phyloP scores from a whole-genome alignment of 2,888 invertebrate species.

The Tineola bisselliella region DNA sequence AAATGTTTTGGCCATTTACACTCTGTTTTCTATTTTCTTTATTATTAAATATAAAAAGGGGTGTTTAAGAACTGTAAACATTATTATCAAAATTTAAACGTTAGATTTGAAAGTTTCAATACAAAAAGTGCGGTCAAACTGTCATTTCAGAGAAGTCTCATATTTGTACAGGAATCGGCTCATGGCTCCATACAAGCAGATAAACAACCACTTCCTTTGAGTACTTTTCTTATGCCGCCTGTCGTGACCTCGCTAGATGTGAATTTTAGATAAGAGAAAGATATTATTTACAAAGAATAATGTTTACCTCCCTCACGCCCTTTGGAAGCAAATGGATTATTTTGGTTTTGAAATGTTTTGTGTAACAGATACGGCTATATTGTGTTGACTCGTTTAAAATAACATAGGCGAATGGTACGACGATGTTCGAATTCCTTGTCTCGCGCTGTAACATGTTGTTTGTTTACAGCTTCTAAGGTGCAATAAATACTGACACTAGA shows the following conservation, averaged over 20 bases:
- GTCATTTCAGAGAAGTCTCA: slow-evolving; percentile 20
- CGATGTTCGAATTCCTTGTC: background rate
- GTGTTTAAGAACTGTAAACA: background rate
- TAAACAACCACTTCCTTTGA: slow-evolving; percentile 34
- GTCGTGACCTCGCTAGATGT: slow-evolving; percentile 53
- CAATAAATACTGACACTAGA: background rate
- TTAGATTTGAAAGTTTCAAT: slow-evolving; percentile 2
- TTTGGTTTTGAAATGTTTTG: slow-evolving; percentile 3
- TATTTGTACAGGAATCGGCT: slow-evolving; percentile 26
- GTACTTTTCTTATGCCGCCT: slow-evolving; percentile 43
- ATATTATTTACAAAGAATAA: slow-evolving; percentile 38
- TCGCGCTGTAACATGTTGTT: background rate
- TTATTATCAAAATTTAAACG: background rate
- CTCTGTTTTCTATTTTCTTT: too few species aligned
- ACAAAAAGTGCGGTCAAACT: background rate
- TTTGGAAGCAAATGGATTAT: background rate
- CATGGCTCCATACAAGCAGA: slow-evolving; percentile 34
- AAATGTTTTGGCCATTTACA: background rate
- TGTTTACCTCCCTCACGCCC: slow-evolving; percentile 9
- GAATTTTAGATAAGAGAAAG: slow-evolving; percentile 42
- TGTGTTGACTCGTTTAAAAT: slow-evolving; percentile 6
- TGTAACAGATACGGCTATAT: slow-evolving; percentile 1
- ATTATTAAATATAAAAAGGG: background rate
- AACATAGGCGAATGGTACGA: background rate
- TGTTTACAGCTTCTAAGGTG: slow-evolving; percentile 4